Evolutionary conservation across 2,888 invertebrate genomes (phyloP), one percentile per base, ranked within the genome.

Genomic region (Ennomos erosarius): DNA sequence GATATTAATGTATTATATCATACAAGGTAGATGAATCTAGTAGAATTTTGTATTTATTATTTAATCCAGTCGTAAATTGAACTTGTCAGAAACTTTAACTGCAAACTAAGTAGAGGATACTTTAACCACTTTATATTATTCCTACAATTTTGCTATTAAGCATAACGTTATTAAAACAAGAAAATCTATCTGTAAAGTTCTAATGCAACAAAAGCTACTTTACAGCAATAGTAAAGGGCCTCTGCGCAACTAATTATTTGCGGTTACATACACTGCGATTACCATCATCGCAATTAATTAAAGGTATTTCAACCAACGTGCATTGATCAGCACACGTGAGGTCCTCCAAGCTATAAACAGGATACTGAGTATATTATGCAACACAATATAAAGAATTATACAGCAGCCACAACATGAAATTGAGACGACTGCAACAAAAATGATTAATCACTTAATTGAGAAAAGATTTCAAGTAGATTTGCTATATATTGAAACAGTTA

Each of bases 281-380:
- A 76, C 76, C 63, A 85, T 83, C 84, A 79, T 83, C 84, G 79
- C 84, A 87, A 90, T 87, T 90, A 89, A 90, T 90, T 88, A 88
- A 77, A 77, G 71, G 73, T 78, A 85, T 86, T 87, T 85, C 85
- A 82, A 83, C 81, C 81, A 74, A 78, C 74, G 76, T 73, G 78
- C 81, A 85, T 82, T 82, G 80, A 83, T 84, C 78, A 77, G 75
- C 76, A 64, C 67, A 72, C 82, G 87, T 88, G 87, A 70, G 87
- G 86, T 86, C 87, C 40, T 48, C 55, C 64, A 37, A 71, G 56
- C 51, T 67, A 65, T 65, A 62, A 61, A 53, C 69, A 75, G 62
- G 64, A 59, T 49, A 57, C 56, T 57, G 47, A 52, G 57, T 55
- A 37, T 36, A 12, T 47, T 45, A 34, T 39, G 34, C 45, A 47